Conservation (phyloP, 1,140 invertebrate species). For the Lepidurus apus region DNA sequence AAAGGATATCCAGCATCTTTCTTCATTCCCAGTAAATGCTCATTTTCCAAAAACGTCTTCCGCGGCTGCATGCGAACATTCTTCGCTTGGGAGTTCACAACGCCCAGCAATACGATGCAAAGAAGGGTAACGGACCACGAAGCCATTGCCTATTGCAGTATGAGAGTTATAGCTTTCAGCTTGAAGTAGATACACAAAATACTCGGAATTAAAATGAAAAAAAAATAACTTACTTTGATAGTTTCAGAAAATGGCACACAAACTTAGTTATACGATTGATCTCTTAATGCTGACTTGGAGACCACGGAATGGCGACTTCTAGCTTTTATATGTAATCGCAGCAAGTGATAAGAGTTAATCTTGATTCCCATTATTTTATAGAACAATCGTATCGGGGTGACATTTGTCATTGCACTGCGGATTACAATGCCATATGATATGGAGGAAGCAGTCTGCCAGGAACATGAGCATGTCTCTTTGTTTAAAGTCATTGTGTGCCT, state of each 20-base stretch:
- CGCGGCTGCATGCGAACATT: background rate
- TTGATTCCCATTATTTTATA: background rate
- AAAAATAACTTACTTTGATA: too few relatives aligned
- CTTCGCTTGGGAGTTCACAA: background rate
- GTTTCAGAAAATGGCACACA: too few relatives aligned
- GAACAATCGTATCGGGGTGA: background rate
- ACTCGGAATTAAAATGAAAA: too few relatives aligned
- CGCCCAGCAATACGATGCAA: background rate
- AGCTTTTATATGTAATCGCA: background rate
- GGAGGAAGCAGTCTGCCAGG: background rate
- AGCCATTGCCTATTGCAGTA: background rate
- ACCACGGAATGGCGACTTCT: too few relatives aligned
- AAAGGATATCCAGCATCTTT: background rate
- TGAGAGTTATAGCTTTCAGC: background rate
- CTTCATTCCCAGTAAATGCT: background rate
- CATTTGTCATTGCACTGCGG: background rate
- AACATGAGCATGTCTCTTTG: background rate
- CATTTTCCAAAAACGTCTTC: background rate
- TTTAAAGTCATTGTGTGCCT: background rate
- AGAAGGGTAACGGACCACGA: background rate
- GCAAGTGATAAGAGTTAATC: conserved; percentile 2
- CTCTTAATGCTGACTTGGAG: too few relatives aligned
- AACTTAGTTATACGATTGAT: too few relatives aligned
- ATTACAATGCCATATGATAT: background rate
- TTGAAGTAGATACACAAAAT: too few relatives aligned